Evolutionary conservation across 2,888 invertebrate species (phyloP).

Genomic region (Drosophila anomalata): DNA sequence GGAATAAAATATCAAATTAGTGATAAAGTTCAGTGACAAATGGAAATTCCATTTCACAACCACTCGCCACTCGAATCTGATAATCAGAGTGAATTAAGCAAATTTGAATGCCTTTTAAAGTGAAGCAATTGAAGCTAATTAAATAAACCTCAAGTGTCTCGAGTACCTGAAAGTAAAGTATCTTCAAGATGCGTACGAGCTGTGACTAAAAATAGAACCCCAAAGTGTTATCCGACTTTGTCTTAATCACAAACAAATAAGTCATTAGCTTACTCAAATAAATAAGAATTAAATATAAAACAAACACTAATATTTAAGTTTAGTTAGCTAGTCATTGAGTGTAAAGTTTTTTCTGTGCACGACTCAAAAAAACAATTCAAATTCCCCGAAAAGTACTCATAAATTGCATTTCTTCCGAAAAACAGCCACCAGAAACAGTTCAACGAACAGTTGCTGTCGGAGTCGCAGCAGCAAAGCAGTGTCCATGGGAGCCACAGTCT

Average conservation of each 20-base stretch:
- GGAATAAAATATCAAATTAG: background rate
- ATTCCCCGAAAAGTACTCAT: constrained; percentile 12
- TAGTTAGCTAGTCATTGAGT: background rate
- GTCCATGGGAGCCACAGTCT: constrained; percentile 49
- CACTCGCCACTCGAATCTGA: background rate
- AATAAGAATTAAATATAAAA: background rate
- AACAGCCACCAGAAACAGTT: constrained; percentile 31
- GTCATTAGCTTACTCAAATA: background rate
- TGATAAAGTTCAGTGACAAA: background rate
- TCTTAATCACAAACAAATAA: background rate
- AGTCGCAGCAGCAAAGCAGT: constrained; percentile 75
- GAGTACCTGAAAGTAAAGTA: background rate
- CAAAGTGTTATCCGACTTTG: background rate
- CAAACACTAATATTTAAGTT: background rate
- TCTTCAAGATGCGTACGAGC: background rate
- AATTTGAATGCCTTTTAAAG: background rate
- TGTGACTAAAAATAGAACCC: background rate
- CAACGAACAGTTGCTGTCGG: constrained; percentile 73
- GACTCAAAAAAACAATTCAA: background rate
- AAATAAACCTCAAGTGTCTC: background rate
- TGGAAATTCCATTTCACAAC: too few species aligned
- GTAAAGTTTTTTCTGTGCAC: background rate
- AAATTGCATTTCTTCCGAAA: constrained; percentile 16
- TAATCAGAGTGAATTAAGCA: background rate
- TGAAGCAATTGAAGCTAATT: background rate